A percentile compares a stretch with the other conserved stretches of the same genome.
Conservation (phyloP, 1,140 invertebrate genomes). For the Platyscapa corneri region DNA sequence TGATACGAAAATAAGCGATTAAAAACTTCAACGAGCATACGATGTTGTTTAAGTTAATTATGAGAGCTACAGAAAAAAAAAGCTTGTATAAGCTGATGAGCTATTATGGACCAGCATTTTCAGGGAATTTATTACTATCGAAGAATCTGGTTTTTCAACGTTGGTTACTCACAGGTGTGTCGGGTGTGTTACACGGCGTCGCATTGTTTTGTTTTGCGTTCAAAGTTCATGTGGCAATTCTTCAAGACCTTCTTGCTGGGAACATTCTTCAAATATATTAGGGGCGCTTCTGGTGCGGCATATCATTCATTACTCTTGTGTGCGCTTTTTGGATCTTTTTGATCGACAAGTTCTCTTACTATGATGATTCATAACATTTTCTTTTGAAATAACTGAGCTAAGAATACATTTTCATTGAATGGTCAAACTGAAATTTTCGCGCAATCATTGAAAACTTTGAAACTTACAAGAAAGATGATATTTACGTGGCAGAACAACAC, state of each 20-base stretch:
- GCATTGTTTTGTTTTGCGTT: constrained; percentile 4
- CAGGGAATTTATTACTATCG: constrained; percentile 24
- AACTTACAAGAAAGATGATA: constrained; percentile 63
- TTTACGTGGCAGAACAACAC: constrained; percentile 67
- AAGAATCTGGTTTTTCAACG: constrained; percentile 37
- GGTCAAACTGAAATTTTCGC: constrained; percentile 36
- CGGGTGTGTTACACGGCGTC: constrained; percentile 20
- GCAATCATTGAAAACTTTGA: constrained; percentile 44
- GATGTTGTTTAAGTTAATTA: constrained; percentile 37
- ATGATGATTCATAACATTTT: background rate
- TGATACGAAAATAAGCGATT: background rate
- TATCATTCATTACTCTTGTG: constrained; percentile 30
- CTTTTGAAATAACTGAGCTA: constrained; percentile 17
- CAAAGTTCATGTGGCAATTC: constrained; percentile 4
- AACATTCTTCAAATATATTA: constrained; percentile 27
- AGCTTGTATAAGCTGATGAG: constrained; percentile 61
- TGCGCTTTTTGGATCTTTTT: constrained; percentile 33
- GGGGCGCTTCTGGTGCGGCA: constrained; percentile 49
- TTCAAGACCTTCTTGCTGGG: constrained; percentile 14
- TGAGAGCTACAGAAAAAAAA: constrained; percentile 63
- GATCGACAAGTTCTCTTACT: constrained; percentile 16
- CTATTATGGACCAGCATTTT: background rate
- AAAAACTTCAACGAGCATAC: background rate
- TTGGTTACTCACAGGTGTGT: constrained; percentile 38
- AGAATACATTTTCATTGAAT: background rate